Evolutionary conservation across 2,888 invertebrate species (phyloP), one percentile per base, ranked within the genome.

Genomic region (Beris morrisii): DNA sequence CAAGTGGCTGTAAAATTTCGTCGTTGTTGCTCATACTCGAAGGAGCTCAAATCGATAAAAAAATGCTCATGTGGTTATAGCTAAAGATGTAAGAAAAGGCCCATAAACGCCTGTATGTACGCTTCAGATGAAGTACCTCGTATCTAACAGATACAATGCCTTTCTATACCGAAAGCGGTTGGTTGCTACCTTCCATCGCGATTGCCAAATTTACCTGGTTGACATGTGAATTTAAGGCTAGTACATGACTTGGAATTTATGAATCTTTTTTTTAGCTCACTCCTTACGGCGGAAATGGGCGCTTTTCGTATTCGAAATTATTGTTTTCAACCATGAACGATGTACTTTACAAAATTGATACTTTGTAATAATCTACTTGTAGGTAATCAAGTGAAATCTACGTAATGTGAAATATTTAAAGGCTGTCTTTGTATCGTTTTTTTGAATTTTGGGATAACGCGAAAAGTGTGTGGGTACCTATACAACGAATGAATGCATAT

Each of bases 221-320:
- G 54, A 31, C 31, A 31, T 54, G 9, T 31, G 32, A 54, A 31
- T 54, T 54, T 54, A 54, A 54, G 5, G 31, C 2, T 31, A 30
- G 54, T n/a, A 54, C 54, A 54, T 54, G 54, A 54, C 54, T 54
- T 54, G n/a, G 32, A 54, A 54, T 54, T 54, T 54, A 54, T 54
- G 31, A 31, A 31, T 7, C 6, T 38, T 7, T 22, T 54, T 31
- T 54, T 30, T 30, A 54, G 54, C n/a, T n/a, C 31, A 31, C 31
- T 31, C 12, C 7, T 31, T 30, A 54, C 15, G 15, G 52, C 22
- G 30, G 52, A 12, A 15, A 54, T 54, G 31, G 9, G 30, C 31
- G 30, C 54, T 31, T 54, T 11, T 31, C 11, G 9, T 31, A 31
- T 31, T 54, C 54, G 31, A 31, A 28, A 12, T 54, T 7, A 54